These are phyloP conservation scores for Noctilio leporinus DNA, from an alignment of 2,113 vertebrate species.

Conservation along the genomic window DNA sequence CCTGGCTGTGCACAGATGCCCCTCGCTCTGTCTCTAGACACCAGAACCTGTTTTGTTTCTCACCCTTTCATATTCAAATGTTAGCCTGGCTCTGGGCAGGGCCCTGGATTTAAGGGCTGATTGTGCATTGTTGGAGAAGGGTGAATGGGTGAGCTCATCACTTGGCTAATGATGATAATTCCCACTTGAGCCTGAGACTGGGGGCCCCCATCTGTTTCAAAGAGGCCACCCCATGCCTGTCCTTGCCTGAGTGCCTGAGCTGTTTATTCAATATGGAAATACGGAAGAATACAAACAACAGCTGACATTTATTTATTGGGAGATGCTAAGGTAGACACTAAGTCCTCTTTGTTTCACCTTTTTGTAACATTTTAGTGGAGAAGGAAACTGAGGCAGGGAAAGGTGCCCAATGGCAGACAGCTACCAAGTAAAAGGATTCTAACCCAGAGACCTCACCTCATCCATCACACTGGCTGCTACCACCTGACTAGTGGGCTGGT, in stretches of 20 bases:
- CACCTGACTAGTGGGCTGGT: neutral
- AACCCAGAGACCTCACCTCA: neutral
- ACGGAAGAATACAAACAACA: neutral
- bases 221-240: neutral
- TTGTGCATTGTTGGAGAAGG: constrained; percentile 52
- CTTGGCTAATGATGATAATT: constrained; percentile 50
- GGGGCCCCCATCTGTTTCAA: neutral
- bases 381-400: neutral
- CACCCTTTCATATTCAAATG: constrained; percentile 78
- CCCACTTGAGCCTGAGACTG: neutral
- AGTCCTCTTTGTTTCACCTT: neutral
- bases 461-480: accelerated
- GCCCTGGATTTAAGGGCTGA: constrained; percentile 31
- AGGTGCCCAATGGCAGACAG: neutral
- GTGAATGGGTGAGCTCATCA: constrained; percentile 19
- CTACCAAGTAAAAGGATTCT: neutral
- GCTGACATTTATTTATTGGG: accelerated
- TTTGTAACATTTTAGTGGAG: neutral
- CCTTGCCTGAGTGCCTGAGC: neutral
- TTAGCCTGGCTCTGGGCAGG: constrained; percentile 46
- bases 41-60: constrained; percentile 51
- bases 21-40: neutral
- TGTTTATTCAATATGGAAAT: neutral
- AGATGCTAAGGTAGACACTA: neutral
- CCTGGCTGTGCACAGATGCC: neutral